A percentile compares a stretch with the other conserved stretches of the same genome.
phyloP scores from a whole-genome alignment of 2,797 vertebrate species.

The Poeciliopsis infans region DNA sequence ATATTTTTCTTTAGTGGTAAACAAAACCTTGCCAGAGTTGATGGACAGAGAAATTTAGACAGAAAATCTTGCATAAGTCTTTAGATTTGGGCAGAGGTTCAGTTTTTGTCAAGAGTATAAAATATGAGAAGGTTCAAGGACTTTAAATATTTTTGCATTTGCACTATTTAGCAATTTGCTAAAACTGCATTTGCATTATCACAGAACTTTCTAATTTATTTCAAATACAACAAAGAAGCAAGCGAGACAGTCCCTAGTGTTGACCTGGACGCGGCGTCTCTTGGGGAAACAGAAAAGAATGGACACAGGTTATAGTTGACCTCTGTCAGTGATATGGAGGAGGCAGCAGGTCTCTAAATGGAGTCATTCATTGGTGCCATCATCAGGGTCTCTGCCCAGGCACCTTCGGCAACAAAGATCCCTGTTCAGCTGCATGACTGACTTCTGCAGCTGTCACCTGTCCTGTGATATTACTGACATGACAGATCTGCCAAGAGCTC shows the following conservation, averaged over 20 bases:
- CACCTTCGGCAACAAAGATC: slow-evolving; percentile 60
- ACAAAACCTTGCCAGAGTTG: neutral
- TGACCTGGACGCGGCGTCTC: neutral
- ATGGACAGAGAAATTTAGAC: neutral
- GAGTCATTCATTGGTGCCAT: slow-evolving; percentile 63
- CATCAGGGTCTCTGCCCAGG: slow-evolving; percentile 49
- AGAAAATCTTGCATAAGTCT: neutral
- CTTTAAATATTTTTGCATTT: neutral
- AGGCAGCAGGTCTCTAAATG: slow-evolving; percentile 56
- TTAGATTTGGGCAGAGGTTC: neutral
- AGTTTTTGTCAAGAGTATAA: neutral
- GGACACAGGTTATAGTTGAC: slow-evolving; percentile 30
- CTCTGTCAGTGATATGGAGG: slow-evolving; percentile 32
- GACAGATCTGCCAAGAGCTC: slow-evolving; percentile 3
- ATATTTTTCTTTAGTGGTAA: neutral
- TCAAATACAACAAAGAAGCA: neutral
- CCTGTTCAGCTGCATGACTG: slow-evolving; percentile 57
- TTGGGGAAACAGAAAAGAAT: slow-evolving; percentile 8
- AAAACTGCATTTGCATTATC: neutral
- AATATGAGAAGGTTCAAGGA: neutral
- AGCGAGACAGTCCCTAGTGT: neutral
- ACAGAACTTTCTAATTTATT: neutral
- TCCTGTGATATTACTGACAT: slow-evolving; percentile 33
- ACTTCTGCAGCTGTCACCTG: slow-evolving; percentile 25
- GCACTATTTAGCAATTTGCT: neutral